Conservation (phyloP, 2,888 invertebrate genomes). For the Aspidiotus rigidus region DNA sequence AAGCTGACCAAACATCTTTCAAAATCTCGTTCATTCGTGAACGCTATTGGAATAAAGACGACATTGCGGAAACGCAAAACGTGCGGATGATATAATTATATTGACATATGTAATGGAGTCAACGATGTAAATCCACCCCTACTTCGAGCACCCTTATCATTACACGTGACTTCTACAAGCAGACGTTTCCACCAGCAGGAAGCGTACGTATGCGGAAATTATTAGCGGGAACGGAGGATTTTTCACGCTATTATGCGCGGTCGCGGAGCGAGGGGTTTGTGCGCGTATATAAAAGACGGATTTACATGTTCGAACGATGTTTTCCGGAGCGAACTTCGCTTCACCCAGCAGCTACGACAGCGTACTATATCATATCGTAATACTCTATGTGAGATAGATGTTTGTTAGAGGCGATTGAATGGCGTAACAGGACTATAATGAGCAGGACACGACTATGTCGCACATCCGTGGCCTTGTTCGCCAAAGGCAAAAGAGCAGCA, state of each 20-base stretch:
- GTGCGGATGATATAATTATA: constrained; percentile 30
- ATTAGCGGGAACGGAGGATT: constrained; percentile 28
- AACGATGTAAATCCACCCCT: constrained; percentile 25
- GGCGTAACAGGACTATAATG: background rate
- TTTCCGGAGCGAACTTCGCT: too few species aligned
- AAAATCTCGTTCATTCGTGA: too few species aligned
- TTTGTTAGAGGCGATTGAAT: background rate
- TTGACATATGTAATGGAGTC: constrained; percentile 34
- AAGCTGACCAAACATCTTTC: too few species aligned
- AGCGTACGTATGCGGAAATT: constrained; percentile 30
- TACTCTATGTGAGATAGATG: too few species aligned
- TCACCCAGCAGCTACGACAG: background rate
- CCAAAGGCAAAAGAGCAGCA: background rate
- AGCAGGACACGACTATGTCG: background rate
- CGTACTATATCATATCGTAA: background rate
- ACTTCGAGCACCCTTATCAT: constrained; percentile 31
- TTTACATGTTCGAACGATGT: background rate
- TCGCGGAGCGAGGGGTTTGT: background rate
- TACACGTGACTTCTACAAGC: constrained; percentile 32
- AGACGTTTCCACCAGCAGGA: constrained; percentile 32
- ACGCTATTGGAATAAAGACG: too few species aligned
- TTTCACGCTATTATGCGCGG: background rate
- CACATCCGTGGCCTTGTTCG: background rate
- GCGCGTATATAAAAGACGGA: background rate
- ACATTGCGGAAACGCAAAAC: too few species aligned